Conservation (phyloP, 2,888 invertebrate species). For the Sesia apiformis region DNA sequence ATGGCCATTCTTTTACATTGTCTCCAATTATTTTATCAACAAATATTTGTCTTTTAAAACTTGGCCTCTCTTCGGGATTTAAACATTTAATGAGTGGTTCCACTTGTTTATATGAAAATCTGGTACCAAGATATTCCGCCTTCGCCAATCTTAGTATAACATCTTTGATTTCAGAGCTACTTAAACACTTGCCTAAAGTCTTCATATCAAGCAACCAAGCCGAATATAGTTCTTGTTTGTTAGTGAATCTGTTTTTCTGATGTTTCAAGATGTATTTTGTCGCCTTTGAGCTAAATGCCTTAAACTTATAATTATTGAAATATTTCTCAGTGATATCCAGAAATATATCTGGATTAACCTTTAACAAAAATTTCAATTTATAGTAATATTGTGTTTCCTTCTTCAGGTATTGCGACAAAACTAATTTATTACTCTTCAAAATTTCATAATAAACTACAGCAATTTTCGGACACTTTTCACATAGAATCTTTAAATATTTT, state of each 20-base stretch:
- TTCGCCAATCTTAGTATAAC: constrained; percentile 27
- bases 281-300: constrained; percentile 16
- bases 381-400: constrained; percentile 22
- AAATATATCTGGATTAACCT: constrained; percentile 26
- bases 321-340: constrained; percentile 37
- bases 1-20: constrained; percentile 25
- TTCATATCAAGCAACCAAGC: constrained; percentile 28
- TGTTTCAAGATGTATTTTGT: constrained; percentile 31
- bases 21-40: constrained; percentile 29
- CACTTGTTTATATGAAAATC: constrained; percentile 33
- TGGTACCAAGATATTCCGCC: constrained; percentile 27
- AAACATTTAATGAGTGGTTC: constrained; percentile 39
- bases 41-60: constrained; percentile 34
- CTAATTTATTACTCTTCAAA: constrained; percentile 17
- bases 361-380: constrained; percentile 29
- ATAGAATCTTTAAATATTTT: constrained; percentile 31
- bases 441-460: constrained; percentile 33
- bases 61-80: constrained; percentile 18
- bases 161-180: constrained; percentile 29
- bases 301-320: constrained; percentile 15
- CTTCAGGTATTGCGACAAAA: constrained; percentile 18
- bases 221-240: constrained; percentile 36
- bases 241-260: constrained; percentile 27
- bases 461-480: constrained; percentile 29
- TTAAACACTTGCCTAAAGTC: constrained; percentile 28